Percentiles rank a stretch among this genome's conserved stretches.
Evolutionary conservation across 2,888 invertebrate species (phyloP).

Genomic region (Temnothorax ravouxi): DNA sequence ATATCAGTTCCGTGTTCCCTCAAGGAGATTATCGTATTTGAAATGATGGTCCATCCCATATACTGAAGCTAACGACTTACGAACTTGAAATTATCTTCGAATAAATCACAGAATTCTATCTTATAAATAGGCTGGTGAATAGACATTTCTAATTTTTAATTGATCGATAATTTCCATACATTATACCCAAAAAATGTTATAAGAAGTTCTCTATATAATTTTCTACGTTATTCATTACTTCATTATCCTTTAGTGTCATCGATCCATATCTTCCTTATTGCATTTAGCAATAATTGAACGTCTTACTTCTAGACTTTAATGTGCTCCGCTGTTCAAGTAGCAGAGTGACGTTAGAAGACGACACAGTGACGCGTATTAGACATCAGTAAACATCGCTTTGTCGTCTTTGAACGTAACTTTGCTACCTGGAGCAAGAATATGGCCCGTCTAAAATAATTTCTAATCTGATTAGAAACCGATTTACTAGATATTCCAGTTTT

Average conservation of each 20-base stretch:
- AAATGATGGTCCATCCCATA: neutral
- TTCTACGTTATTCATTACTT: neutral
- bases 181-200: neutral
- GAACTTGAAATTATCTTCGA: neutral
- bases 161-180: neutral
- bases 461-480: neutral
- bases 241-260: neutral
- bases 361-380: neutral
- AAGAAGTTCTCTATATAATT: neutral
- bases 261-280: neutral
- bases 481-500: neutral
- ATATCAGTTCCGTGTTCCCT: constrained; percentile 6
- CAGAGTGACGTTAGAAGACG: neutral
- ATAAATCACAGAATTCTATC: neutral
- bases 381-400: neutral
- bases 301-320: neutral
- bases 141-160: neutral
- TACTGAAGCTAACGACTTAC: neutral
- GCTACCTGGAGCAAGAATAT: neutral
- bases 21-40: neutral
- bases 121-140: neutral
- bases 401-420: neutral
- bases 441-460: neutral
- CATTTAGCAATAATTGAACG: neutral
- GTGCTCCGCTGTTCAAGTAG: neutral